Conservation (phyloP, 2,113 vertebrate genomes). For the pig (Sus scrofa) region DNA sequence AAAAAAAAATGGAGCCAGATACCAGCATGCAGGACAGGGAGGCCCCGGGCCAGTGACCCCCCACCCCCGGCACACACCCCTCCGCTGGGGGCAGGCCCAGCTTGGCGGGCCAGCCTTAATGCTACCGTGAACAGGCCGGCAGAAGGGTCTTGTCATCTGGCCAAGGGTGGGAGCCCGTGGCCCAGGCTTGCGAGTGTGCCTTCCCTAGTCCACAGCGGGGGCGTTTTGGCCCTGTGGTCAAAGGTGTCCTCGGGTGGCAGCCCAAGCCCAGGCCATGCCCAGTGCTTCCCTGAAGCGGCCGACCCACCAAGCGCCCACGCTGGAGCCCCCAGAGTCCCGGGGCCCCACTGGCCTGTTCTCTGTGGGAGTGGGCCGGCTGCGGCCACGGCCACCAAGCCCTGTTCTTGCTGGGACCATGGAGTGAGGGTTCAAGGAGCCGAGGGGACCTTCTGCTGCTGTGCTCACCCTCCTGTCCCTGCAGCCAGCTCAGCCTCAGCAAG, state of each 20-base stretch:
- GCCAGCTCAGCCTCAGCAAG: not conserved
- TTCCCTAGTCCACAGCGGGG: not conserved
- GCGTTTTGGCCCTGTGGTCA: not conserved
- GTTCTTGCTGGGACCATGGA: not conserved
- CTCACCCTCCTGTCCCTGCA: not conserved
- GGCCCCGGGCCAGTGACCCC: not conserved
- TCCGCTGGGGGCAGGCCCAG: not conserved
- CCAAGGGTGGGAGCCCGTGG: not conserved
- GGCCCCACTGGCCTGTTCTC: not conserved
- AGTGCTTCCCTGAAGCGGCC: not conserved
- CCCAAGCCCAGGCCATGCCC: not conserved
- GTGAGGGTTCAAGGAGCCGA: no score
- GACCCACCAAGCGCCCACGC: not conserved
- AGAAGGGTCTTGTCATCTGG: not conserved
- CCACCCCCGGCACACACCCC: no score
- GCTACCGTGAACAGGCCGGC: not conserved
- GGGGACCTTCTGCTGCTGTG: not conserved
- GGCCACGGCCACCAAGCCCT: not conserved
- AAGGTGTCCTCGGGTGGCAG: not conserved
- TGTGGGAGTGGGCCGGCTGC: no score
- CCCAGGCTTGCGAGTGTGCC: not conserved
- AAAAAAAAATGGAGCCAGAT: not conserved
- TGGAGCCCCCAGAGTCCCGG: not conserved
- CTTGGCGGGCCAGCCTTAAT: not conserved
- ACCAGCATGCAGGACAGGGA: not conserved